Conservation (phyloP, 2,797 vertebrate genomes). For the Rhinichthys osculus region DNA sequence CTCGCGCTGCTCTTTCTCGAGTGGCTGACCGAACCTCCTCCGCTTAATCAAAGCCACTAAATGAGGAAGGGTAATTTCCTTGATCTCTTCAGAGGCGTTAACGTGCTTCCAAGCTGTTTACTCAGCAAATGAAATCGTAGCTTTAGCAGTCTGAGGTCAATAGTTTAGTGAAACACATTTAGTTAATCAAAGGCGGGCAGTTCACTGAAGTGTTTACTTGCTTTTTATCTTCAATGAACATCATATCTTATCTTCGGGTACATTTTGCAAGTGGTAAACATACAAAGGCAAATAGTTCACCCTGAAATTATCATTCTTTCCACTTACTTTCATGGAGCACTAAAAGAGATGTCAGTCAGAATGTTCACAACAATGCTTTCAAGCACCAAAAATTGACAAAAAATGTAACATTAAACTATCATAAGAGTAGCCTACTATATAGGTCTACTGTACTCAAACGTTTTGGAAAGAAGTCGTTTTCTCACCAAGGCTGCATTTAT, state of each 20-base stretch:
- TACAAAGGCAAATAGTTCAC: not conserved
- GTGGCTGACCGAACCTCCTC: constrained; percentile 47
- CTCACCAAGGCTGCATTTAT: not conserved
- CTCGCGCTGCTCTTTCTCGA: constrained; percentile 32
- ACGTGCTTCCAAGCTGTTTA: constrained; percentile 28
- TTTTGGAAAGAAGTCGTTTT: not conserved
- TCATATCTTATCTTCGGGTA: not conserved
- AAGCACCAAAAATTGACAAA: not conserved
- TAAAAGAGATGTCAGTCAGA: not conserved
- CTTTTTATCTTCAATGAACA: constrained; percentile 50
- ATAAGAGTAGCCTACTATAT: not conserved
- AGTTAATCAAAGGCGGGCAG: constrained; percentile 40
- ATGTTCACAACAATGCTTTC: not conserved
- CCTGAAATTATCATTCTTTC: not conserved
- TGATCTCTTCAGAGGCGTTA: constrained; percentile 25
- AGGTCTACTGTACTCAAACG: too few species aligned
- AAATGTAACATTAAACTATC: not conserved
- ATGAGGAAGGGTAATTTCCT: constrained; percentile 42
- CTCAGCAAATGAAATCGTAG: constrained; percentile 42
- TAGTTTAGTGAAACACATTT: constrained; percentile 37
- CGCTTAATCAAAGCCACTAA: constrained; percentile 46
- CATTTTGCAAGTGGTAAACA: constrained; percentile 1
- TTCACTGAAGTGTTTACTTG: not conserved
- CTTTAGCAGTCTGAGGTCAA: constrained; percentile 45
- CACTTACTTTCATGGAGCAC: not conserved